Evolutionary conservation across 2,797 vertebrate species (phyloP).

Genomic region (Decapterus maruadsi): DNA sequence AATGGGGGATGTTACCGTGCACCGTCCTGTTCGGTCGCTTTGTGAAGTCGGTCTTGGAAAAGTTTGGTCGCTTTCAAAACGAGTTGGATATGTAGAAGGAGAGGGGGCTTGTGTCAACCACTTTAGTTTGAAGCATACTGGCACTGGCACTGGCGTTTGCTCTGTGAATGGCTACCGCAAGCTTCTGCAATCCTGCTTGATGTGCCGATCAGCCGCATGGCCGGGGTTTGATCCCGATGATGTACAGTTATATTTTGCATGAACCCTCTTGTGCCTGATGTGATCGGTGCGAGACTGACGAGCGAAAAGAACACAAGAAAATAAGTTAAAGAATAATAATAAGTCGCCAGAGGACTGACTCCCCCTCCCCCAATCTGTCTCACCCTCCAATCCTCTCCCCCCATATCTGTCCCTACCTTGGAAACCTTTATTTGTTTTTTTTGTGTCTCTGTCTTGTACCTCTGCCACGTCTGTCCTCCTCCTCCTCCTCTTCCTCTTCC

Average conservation of each 20-base stretch:
- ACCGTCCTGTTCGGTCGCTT: not conserved
- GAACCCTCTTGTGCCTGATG: conserved; percentile 45
- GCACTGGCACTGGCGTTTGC: conserved; percentile 46
- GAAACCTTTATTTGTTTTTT: conserved; percentile 76
- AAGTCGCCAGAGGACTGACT: conserved; percentile 65
- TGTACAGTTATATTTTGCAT: conserved; percentile 68
- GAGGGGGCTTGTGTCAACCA: not conserved
- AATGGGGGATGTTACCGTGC: not conserved
- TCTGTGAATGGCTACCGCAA: conserved; percentile 68
- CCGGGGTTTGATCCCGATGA: conserved; percentile 29
- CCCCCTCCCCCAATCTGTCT: conserved; percentile 59
- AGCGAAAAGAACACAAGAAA: conserved; percentile 29
- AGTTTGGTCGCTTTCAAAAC: not conserved
- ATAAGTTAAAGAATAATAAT: conserved; percentile 31
- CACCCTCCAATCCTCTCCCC: conserved; percentile 24
- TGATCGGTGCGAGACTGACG: conserved; percentile 31
- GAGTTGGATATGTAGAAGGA: not conserved
- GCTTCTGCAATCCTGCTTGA: conserved; percentile 63
- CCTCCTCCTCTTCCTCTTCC: not conserved
- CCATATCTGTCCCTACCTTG: conserved; percentile 35
- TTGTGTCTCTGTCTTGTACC: conserved; percentile 78
- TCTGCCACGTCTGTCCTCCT: conserved; percentile 81
- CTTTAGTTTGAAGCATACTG: conserved; percentile 55
- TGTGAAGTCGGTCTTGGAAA: not conserved
- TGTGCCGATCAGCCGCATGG: conserved; percentile 65